Conservation (phyloP, 2,888 invertebrate species). For the Eupithecia inturbata region DNA sequence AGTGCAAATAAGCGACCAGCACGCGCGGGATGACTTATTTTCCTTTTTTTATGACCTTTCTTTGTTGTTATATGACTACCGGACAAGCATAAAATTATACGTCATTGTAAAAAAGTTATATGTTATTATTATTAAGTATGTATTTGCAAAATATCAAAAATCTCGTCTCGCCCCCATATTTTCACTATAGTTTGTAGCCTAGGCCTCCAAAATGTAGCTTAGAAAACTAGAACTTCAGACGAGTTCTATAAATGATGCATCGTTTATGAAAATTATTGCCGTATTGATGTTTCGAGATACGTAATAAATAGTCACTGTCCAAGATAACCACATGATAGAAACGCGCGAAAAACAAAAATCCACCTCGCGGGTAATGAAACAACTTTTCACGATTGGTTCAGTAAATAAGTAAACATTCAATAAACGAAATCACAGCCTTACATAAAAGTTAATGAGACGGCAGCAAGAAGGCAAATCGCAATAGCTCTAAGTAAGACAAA, state of each 20-base stretch:
- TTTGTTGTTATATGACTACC: not conserved
- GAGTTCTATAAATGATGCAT: too few relatives aligned
- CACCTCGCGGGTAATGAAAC: not conserved
- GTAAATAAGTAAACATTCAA: not conserved
- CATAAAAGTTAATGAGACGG: not conserved
- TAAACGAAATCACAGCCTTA: not conserved
- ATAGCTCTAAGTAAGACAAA: constrained; percentile 20
- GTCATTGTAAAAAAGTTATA: not conserved
- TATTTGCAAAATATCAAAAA: not conserved
- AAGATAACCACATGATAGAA: not conserved
- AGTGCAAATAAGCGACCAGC: too few relatives aligned
- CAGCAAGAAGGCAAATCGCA: constrained; percentile 6
- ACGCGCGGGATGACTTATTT: not conserved
- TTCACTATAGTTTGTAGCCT: too few relatives aligned
- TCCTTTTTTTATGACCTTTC: not conserved
- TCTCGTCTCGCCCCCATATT: not conserved
- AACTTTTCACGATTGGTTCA: not conserved
- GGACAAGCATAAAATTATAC: not conserved
- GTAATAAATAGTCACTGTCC: too few relatives aligned
- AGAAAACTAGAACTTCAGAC: not conserved
- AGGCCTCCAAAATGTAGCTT: not conserved
- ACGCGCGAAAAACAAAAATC: not conserved
- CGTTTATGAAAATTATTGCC: not conserved
- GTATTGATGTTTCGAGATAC: too few relatives aligned
- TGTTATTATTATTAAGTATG: too few relatives aligned